Percentiles rank a stretch among this genome's conserved stretches.
Conservation (phyloP, 2,113 vertebrate genomes). For the Gopherus evgoodei region DNA sequence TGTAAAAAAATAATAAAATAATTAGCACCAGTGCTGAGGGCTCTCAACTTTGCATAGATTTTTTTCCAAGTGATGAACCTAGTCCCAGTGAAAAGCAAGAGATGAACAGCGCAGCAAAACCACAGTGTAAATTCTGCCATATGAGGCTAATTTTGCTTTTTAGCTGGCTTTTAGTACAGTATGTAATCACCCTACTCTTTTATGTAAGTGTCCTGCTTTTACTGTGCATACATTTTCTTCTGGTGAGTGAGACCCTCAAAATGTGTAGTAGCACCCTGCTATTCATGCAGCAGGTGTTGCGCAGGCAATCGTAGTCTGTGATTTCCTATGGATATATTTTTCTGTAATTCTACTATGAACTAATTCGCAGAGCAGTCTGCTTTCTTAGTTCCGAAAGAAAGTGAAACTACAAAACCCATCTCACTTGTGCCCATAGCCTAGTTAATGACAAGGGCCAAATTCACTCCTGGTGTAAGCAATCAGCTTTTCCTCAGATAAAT, state of each 20-base stretch:
- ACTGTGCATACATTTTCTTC: background rate
- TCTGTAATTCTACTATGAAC: background rate
- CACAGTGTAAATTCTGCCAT: background rate
- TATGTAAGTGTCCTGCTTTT: background rate
- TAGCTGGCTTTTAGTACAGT: background rate
- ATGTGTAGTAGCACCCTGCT: background rate
- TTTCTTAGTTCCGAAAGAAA: background rate
- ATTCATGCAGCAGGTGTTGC: background rate
- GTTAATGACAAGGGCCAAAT: background rate
- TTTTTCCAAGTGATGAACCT: background rate
- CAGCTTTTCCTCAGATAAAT: background rate
- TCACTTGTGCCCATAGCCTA: background rate
- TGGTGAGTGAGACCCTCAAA: background rate
- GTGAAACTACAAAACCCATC: background rate
- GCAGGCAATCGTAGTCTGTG: background rate
- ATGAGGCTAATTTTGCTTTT: background rate
- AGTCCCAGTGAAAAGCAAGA: constrained; percentile 15
- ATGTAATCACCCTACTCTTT: background rate
- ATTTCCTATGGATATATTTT: background rate
- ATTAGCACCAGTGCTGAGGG: constrained; percentile 22
- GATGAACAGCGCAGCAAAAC: constrained; percentile 4
- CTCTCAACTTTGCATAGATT: background rate
- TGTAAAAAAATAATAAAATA: constrained; percentile 38
- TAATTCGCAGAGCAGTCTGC: background rate
- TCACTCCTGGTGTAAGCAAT: background rate